Conservation (phyloP, 2,113 vertebrate genomes). For the Chauna torquata region DNA sequence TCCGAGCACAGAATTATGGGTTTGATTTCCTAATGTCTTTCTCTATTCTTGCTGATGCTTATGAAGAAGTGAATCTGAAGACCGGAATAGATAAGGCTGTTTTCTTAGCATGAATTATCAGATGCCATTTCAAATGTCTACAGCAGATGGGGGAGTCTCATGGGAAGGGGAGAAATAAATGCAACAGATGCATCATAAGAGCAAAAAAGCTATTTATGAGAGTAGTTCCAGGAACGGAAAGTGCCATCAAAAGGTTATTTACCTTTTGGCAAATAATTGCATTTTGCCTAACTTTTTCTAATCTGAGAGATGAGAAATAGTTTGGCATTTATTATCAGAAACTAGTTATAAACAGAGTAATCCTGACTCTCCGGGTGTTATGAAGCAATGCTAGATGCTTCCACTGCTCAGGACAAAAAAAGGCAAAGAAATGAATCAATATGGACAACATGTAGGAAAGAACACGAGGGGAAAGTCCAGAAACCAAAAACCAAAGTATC, state of each 20-base stretch:
- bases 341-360: background rate
- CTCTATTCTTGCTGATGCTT: background rate
- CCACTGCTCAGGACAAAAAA: background rate
- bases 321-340: constrained; percentile 1
- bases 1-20: background rate
- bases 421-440: background rate
- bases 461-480: background rate
- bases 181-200: background rate
- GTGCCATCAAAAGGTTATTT: background rate
- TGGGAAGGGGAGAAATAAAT: background rate
- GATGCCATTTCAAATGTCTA: background rate
- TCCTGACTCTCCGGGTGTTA: background rate
- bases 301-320: background rate
- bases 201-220: background rate
- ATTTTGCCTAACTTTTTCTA: background rate
- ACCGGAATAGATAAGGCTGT: background rate
- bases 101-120: background rate
- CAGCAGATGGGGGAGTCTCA: background rate
- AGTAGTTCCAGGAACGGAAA: background rate
- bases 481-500: background rate
- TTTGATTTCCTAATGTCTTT: background rate
- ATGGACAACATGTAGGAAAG: background rate
- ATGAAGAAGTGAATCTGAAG: background rate
- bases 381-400: background rate
- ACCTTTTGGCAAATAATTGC: background rate